Evolutionary conservation across 2,797 vertebrate species (phyloP).

Genomic region (Petrocephalus sullivani): DNA sequence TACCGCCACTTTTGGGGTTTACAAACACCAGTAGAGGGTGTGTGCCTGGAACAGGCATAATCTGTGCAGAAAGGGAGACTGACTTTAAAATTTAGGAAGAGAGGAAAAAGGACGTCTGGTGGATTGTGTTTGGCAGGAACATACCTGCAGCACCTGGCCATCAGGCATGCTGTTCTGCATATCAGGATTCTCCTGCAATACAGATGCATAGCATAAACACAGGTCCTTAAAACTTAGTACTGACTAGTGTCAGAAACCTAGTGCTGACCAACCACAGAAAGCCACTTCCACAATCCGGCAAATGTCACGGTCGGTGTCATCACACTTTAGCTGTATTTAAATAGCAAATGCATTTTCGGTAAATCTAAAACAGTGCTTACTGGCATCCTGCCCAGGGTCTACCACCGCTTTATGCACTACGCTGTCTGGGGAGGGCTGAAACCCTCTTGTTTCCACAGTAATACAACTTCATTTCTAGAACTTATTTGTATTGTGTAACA

Average conservation of each 20-base stretch:
- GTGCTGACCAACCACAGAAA: not conserved
- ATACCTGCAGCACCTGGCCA: slow-evolving; percentile 83
- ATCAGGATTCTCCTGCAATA: slow-evolving; percentile 64
- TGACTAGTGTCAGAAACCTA: not conserved
- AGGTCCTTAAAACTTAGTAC: not conserved
- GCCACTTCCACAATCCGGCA: not conserved
- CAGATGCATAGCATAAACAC: not conserved
- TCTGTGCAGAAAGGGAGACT: slow-evolving; percentile 52
- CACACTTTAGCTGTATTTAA: not conserved
- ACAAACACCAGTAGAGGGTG: slow-evolving; percentile 89
- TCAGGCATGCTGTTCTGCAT: slow-evolving; percentile 71
- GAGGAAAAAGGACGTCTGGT: not conserved
- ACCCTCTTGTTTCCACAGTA: not conserved
- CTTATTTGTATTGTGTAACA: not conserved
- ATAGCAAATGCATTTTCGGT: not conserved
- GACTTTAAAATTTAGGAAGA: not conserved
- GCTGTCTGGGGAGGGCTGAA: not conserved
- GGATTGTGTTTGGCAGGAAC: not conserved
- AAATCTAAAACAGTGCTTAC: not conserved
- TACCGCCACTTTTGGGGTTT: slow-evolving; percentile 91
- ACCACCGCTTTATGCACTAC: not conserved
- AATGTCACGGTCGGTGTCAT: not conserved
- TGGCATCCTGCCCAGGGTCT: not conserved
- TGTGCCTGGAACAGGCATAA: slow-evolving; percentile 65
- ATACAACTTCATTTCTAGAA: not conserved